Base-by-base conservation (phyloP, 1,140 invertebrate genomes). In the Hyposmocoma kahamanoa region DNA sequence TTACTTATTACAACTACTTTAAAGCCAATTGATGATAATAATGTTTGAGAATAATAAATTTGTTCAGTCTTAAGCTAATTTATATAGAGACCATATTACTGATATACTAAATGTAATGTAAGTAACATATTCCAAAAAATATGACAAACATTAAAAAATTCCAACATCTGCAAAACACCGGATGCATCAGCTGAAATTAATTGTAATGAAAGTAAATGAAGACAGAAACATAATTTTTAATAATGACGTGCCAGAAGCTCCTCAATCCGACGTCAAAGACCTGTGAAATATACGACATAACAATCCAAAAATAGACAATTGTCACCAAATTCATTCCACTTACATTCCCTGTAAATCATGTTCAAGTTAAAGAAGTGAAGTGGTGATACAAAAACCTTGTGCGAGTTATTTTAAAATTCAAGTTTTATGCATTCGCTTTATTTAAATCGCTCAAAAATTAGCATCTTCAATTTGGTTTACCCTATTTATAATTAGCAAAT, bases 251-350 rank as follows among this genome's bases (percentile, higher is more conserved):
- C 73, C 57, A 72, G 72, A 83, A 83, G 73, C 71, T 75, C 73
- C 59, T 72, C 66, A 77, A 73, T 73, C 67, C 62, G 68, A 72
- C 67, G 67, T 74, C 69, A 80, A 73, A 64, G 51, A 56, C 75
- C 79, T 81, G 79, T 21, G 49, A 81, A 83, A 67, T 61, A 65
- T 61, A 71, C 18, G 38, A 41, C 20, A 10, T 9, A 41, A 20
- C 9, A 36, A 36, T 15, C 28, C 28, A 59, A 65, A 56, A 64
- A 65, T 59, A 65, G 60, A 67, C 60, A 73, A 71, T 53, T 73
- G 67, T 71, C 69, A 77, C 68, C 69, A 74, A 72, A 70, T 77
- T 78, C 77, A 81, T 83, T 83, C 73, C 79, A 81, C 72, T 79
- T 80, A 71, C 79, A 80, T 75, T 76, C 61, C 76, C 72, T 78